Conservation (phyloP, 2,888 invertebrate genomes). For the Poecilus cupreus region DNA sequence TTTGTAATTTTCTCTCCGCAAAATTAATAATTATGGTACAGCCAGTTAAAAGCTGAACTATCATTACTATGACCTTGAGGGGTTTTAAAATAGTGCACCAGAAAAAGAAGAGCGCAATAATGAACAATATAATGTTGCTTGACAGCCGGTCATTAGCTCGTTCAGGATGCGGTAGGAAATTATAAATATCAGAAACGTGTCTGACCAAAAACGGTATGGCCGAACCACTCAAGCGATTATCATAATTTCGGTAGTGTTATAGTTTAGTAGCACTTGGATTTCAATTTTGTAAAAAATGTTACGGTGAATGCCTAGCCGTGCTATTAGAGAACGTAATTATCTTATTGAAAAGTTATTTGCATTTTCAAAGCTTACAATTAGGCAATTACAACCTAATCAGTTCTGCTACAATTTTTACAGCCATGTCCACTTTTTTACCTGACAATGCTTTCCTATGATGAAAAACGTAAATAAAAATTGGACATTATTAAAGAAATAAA, state of each 20-base stretch:
- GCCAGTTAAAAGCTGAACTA: conserved; percentile 16
- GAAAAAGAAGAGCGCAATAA: conserved; percentile 23
- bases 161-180: conserved; percentile 51
- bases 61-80: conserved; percentile 29
- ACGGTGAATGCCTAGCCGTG: neutral
- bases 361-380: conserved; percentile 3
- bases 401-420: neutral
- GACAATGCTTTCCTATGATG: no score
- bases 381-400: neutral
- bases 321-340: conserved; percentile 1
- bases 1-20: conserved; percentile 48
- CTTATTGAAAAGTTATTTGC: conserved; percentile 17
- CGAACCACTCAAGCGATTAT: conserved; percentile 14
- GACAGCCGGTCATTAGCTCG: conserved; percentile 44
- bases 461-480: no score
- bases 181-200: conserved; percentile 47
- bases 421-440: neutral
- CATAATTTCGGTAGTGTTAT: conserved; percentile 25
- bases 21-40: conserved; percentile 38
- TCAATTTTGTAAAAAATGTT: conserved; percentile 37
- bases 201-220: conserved; percentile 10
- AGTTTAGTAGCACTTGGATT: neutral
- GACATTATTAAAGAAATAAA: no score
- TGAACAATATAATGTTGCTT: conserved; percentile 47
- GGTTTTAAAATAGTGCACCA: conserved; percentile 42